phyloP scores from a whole-genome alignment of 2,888 invertebrate genomes.

The Drosophila setosimentum region DNA sequence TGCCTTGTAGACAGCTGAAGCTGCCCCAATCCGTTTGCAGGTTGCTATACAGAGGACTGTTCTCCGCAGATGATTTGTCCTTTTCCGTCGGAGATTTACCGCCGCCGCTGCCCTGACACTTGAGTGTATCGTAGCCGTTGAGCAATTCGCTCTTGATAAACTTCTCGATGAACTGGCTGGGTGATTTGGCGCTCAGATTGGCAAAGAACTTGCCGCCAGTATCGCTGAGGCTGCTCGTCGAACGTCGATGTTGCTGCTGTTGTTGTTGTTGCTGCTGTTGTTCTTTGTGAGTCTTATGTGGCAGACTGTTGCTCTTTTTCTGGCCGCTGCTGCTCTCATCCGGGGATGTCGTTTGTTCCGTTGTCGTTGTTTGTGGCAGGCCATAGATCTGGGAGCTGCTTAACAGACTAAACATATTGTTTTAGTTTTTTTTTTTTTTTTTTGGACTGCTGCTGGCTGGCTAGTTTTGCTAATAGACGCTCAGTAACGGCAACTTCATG shows the following conservation, averaged over 20 bases:
- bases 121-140: constrained; percentile 79
- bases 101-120: constrained; percentile 59
- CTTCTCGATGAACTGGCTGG: constrained; percentile 83
- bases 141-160: constrained; percentile 82
- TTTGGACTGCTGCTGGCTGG: constrained; percentile 38
- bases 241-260: constrained; percentile 47
- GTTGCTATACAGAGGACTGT: constrained; percentile 56
- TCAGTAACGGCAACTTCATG: constrained; percentile 48
- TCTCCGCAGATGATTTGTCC: constrained; percentile 36
- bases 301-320: constrained; percentile 70
- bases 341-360: constrained; percentile 37
- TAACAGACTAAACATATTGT: constrained; percentile 83
- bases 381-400: constrained; percentile 84
- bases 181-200: constrained; percentile 74
- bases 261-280: constrained; percentile 30
- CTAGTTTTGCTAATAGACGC: constrained; percentile 32
- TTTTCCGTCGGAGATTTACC: constrained; percentile 33
- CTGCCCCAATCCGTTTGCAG: constrained; percentile 66
- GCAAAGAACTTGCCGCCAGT: constrained; percentile 72
- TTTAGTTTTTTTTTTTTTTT: neutral
- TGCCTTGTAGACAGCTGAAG: constrained; percentile 82
- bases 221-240: constrained; percentile 63
- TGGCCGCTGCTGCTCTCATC: constrained; percentile 41
- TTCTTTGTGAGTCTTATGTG: constrained; percentile 50
- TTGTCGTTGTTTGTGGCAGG: constrained; percentile 68